Conservation (phyloP, 2,888 invertebrate genomes). For the Sturmia bella region DNA sequence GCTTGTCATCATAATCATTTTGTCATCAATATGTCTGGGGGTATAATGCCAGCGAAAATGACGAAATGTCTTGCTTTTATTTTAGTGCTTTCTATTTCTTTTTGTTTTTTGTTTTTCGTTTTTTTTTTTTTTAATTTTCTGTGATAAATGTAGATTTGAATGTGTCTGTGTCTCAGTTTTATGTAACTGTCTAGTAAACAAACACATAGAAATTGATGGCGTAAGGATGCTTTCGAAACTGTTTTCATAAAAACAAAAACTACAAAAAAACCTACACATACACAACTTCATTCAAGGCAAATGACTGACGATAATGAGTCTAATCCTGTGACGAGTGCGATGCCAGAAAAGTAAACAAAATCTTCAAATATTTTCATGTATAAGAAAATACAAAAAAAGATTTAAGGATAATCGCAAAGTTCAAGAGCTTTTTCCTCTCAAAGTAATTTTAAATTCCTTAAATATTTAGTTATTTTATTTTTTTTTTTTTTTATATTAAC, state of each 20-base stretch:
- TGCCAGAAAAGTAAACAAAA: conserved; percentile 7
- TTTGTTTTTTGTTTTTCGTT: conserved; percentile 10
- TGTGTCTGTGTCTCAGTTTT: conserved; percentile 53
- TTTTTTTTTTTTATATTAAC: conserved; percentile 1
- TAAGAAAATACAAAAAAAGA: background rate
- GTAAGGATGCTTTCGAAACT: conserved; percentile 21
- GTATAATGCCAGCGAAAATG: conserved; percentile 73
- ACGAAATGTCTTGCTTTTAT: conserved; percentile 63
- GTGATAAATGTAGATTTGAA: conserved; percentile 19
- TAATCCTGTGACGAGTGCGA: conserved; percentile 42
- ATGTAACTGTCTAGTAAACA: conserved; percentile 63
- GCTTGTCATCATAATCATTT: conserved; percentile 79
- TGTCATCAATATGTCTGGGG: conserved; percentile 80
- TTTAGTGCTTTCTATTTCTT: conserved; percentile 1
- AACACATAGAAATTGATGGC: conserved; percentile 51
- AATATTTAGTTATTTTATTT: no score
- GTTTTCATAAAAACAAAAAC: background rate
- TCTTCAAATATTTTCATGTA: background rate
- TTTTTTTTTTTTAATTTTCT: conserved; percentile 10
- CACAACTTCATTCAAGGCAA: conserved; percentile 36
- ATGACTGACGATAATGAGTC: conserved; percentile 58
- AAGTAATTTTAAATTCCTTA: no score
- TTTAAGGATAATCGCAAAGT: background rate
- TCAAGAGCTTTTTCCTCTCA: background rate
- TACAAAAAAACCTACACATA: background rate